Evolutionary conservation across 2,113 vertebrate genomes (phyloP).

Genomic region (Sakesphorus luctuosus): DNA sequence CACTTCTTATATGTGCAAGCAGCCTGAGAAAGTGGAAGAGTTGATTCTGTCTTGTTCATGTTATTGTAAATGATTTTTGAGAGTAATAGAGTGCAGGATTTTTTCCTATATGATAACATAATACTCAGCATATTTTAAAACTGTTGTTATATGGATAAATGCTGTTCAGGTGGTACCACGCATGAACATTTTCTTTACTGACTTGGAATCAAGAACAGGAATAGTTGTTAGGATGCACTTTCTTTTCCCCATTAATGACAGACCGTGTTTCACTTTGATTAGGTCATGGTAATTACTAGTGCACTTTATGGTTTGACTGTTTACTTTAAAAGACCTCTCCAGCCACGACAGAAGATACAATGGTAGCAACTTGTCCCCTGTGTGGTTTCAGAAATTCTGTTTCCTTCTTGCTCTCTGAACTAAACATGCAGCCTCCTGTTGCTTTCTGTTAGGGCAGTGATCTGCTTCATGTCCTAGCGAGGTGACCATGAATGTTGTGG

Average conservation of each 20-base stretch:
- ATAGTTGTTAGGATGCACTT: background rate
- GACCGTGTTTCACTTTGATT: background rate
- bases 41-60: background rate
- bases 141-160: background rate
- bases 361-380: background rate
- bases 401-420: background rate
- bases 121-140: background rate
- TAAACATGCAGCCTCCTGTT: background rate
- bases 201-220: background rate
- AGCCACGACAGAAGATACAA: background rate
- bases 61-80: background rate
- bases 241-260: background rate
- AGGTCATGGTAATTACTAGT: background rate
- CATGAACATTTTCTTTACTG: background rate
- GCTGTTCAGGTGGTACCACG: background rate
- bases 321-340: background rate
- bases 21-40: background rate
- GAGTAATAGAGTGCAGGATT: fast-evolving
- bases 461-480: background rate
- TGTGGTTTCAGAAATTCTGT: background rate
- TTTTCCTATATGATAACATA: background rate
- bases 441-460: background rate
- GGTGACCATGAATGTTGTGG: background rate
- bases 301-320: background rate
- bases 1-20: background rate